Evolutionary conservation across 2,797 vertebrate genomes (phyloP), one percentile per base, ranked within the genome.

Genomic region (Toxotes lorentzi): DNA sequence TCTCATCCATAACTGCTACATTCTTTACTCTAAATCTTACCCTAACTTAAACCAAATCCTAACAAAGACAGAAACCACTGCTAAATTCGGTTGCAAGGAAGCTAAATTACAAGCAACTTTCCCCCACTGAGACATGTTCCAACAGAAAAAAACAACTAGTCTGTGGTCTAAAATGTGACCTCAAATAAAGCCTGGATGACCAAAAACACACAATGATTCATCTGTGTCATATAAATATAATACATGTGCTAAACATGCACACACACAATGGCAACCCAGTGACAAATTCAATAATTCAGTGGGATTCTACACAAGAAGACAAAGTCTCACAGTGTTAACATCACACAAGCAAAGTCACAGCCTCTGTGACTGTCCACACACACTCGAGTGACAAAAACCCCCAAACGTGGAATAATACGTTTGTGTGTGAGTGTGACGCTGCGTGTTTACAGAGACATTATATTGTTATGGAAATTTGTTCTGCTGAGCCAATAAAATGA

Each of bases 221-320:
- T 78, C 62, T 43, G 53, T 66, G 34, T 61, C 40, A 48, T 19
- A 66, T 32, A 76, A 54, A 60, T 57, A 24, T 47, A 57, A 58
- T 12, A 47, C 62, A 57, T 51, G 60, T 60, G 50, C 40, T 62
- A 54, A 78, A 74, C 66, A 83, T 30, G 11, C 76, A 76, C 61
- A 66, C 66, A 84, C 76, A 81, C 68, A 65, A 65, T 24, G 61
- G 47, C 63, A 66, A 60, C 63, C 76, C 66, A 83, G 50, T 90
- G 90, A 85, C 90, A 91, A 81, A 89, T 60, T 65, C 71, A 78
- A 88, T 94, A 76, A 79, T 81, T 90, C 89, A 89, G 68, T 70
- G 47, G 77, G 51, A 69, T 53, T 19, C 50, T 77, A 85, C 73
- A 82, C 62, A 88, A 85, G 69, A 83, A 87, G 86, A 91, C 85